phyloP scores from a whole-genome alignment of 1,140 invertebrate genomes.

The Mamestra configurata region DNA sequence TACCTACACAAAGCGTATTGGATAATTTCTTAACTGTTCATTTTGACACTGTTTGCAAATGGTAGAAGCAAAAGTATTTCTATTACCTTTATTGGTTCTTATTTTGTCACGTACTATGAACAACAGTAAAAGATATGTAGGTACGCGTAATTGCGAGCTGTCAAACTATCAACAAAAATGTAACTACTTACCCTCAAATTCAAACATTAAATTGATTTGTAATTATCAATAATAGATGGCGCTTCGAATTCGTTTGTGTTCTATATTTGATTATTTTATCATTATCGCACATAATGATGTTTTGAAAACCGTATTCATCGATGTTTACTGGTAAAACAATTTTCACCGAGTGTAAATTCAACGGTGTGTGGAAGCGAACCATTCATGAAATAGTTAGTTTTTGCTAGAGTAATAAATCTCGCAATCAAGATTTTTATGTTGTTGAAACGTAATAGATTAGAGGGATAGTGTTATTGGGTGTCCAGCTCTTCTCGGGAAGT shows the following conservation, averaged over 20 bases:
- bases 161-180: neutral
- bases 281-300: neutral
- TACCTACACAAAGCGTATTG: neutral
- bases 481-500: slow-evolving; percentile 72
- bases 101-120: too few species aligned
- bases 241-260: neutral
- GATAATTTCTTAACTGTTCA: too few species aligned
- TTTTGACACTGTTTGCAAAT: too few species aligned
- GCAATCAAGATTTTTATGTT: slow-evolving; percentile 48
- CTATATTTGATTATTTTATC: neutral
- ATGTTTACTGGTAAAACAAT: neutral
- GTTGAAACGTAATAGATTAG: neutral
- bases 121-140: too few species aligned
- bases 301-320: neutral
- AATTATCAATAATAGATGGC: neutral
- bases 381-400: neutral
- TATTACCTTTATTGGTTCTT: too few species aligned
- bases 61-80: too few species aligned
- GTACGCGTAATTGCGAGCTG: too few species aligned
- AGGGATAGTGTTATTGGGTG: slow-evolving; percentile 54
- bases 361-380: neutral
- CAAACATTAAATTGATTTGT: neutral
- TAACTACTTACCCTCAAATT: neutral
- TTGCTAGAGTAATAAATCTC: slow-evolving; percentile 37
- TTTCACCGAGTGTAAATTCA: neutral